Evolutionary conservation across 2,797 vertebrate genomes (phyloP), one percentile per base, ranked within the genome.

Genomic region (Clarias pachynema): DNA sequence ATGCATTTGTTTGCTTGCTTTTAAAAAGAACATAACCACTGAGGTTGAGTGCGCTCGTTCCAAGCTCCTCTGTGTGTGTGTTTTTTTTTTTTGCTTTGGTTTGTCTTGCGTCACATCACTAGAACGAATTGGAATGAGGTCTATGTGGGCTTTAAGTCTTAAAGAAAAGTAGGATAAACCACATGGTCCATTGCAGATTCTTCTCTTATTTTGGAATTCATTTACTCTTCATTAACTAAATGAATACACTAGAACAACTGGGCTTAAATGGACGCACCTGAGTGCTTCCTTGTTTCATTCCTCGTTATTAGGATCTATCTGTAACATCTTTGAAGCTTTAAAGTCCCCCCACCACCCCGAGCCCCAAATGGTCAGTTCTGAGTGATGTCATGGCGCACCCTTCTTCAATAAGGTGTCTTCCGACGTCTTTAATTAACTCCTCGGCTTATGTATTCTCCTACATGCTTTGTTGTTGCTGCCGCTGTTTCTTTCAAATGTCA

Each of bases 401-500:
- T 40, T 26, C 22, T 70, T 73, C 49, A n/a, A 29, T 69, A 70
- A 83, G 31, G 69, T 63, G 37, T 49, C 62, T 80, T 80, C 79
- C 34, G 31, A 60, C 37, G 20, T 34, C 62, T 84, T 87, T 88
- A 86, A 89, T 85, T 82, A 87, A 70, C 84, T 85, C 60, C 62
- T 89, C 57, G 69, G 44, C 44, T 82, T 87, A 86, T 65, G 60
- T 74, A 86, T 77, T 82, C 87, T 80, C 68, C 80, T 81, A 37
- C 81, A 85, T 34, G 69, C 79, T 87, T 82, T 88, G 85, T 81
- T 88, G 79, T 53, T 63, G 44, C 79, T 78, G 40, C 75, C 24
- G 79, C 72, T 83, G 81, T 86, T 85, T 90, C 86, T 88, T 87
- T 87, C 65, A 89, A 89, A 90, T 88, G 85, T 86, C 88, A 88